phyloP scores from a whole-genome alignment of 2,113 vertebrate genomes.

The Melanotaenia duboulayi region DNA sequence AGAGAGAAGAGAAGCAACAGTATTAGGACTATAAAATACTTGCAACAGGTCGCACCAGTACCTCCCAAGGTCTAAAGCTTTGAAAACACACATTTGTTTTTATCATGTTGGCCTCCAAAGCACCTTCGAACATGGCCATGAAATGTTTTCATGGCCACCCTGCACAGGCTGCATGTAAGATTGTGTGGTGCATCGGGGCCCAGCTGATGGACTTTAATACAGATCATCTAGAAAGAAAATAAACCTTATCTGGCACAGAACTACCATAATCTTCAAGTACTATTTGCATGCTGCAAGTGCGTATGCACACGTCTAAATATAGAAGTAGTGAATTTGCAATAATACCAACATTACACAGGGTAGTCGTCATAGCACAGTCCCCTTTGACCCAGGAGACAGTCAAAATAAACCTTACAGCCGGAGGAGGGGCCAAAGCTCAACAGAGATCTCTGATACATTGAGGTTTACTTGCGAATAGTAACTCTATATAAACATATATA shows the following conservation, averaged over 20 bases:
- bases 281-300: conserved; percentile 49
- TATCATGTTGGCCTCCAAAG: conserved; percentile 11
- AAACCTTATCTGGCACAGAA: conserved; percentile 12
- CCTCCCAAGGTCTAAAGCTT: conserved; percentile 14
- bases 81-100: conserved; percentile 15
- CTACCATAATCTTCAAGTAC: conserved; percentile 41
- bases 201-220: conserved; percentile 22
- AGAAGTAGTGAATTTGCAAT: conserved; percentile 20
- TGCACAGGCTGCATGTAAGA: not conserved
- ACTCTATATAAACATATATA: conserved; percentile 39
- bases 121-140: conserved; percentile 27
- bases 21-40: conserved; percentile 5
- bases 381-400: conserved; percentile 18
- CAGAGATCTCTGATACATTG: conserved; percentile 27
- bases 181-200: not conserved
- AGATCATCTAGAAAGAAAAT: conserved; percentile 31
- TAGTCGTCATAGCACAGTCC: conserved; percentile 58
- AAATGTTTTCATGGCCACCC: conserved; percentile 6
- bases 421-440: conserved; percentile 18
- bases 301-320: conserved; percentile 44
- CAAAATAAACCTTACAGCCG: conserved; percentile 31
- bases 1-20: conserved; percentile 1
- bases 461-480: conserved; percentile 17
- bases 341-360: conserved; percentile 31
- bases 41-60: not conserved